Evolutionary conservation across 2,113 vertebrate species (phyloP), one percentile per base, ranked within the genome.

Genomic region (Harpagus bidentatus): DNA sequence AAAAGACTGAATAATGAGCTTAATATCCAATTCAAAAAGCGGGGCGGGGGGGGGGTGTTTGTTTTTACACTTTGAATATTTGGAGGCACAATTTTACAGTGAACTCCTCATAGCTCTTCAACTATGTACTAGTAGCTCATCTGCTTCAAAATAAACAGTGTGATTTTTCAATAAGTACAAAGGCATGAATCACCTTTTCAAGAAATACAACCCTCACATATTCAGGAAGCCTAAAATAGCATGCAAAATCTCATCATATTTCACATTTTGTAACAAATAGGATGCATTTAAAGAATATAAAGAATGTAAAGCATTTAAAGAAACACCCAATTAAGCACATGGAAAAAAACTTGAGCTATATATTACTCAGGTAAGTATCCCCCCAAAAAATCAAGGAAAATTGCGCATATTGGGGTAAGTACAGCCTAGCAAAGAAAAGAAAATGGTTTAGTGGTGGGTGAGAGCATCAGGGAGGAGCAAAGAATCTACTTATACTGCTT

Each of bases 31-130:
- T 31, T 59, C 43, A 70, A 84, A 61, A 59, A 65, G 18, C 7
- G 11, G 7, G 5, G 10, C 1, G 0, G 8, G 23, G 13, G 13
- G 23, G 6, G 6, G 7, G 8, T 52, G 50, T 26, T 52, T 16
- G 50, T 52, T 10, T 52, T 86, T 47, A 47, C 5, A 40, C 36
- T 42, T 81, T 6, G 19, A 86, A 28, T 34, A 43, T 62, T 72
- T 59, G 67, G 25, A 90, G 38, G 28, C 20, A 58, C 8, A 45
- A 45, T 38, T 81, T 81, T 42, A 29, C 7, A 48, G 15, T 11
- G 15, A 67, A 62, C 50, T 71, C 43, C 21, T 61, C 34, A 34
- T 3, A 25, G 45, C 20, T 83, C 2, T 7, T 74, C 62, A 79
- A 2, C 23, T 19, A 21, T 5, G 7, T 66, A 31, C 36, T 45